A percentile compares a stretch with the other conserved stretches of the same genome.
Conservation (phyloP, 2,113 vertebrate species). For the Eptesicus fuscus region DNA sequence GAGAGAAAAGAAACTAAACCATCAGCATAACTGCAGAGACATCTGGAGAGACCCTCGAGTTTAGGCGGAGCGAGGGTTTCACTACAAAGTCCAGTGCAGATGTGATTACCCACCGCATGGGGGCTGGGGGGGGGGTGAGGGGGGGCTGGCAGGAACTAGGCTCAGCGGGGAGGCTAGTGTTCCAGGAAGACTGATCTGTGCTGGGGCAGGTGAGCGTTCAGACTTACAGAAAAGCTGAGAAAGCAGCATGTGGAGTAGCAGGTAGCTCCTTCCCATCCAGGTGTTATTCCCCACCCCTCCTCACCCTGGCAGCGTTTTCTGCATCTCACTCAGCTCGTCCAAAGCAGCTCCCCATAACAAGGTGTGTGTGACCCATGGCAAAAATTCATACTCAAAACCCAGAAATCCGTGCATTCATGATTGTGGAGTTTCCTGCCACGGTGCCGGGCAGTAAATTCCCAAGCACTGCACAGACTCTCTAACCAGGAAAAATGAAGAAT, state of each 20-base stretch:
- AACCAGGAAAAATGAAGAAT: neutral
- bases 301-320: neutral
- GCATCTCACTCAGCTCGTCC: neutral
- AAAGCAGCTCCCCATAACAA: neutral
- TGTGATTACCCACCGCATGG: rapidly evolving
- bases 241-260: neutral
- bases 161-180: neutral
- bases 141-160: neutral
- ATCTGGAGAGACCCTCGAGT: neutral
- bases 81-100: neutral
- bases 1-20: slow-evolving; percentile 20
- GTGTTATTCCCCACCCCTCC: neutral
- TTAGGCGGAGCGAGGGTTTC: neutral
- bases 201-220: neutral
- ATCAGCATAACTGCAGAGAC: neutral
- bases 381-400: slow-evolving; percentile 12
- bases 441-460: neutral
- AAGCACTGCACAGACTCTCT: neutral
- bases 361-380: neutral
- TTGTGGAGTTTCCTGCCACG: neutral
- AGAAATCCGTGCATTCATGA: neutral
- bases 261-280: rapidly evolving
- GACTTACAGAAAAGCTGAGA: neutral
- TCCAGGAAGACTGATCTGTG: neutral
- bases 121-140: too few species aligned